These are phyloP conservation scores for Melipona quadrifasciata DNA, from an alignment of 1,140 invertebrate genomes.

Conservation along the genomic window DNA sequence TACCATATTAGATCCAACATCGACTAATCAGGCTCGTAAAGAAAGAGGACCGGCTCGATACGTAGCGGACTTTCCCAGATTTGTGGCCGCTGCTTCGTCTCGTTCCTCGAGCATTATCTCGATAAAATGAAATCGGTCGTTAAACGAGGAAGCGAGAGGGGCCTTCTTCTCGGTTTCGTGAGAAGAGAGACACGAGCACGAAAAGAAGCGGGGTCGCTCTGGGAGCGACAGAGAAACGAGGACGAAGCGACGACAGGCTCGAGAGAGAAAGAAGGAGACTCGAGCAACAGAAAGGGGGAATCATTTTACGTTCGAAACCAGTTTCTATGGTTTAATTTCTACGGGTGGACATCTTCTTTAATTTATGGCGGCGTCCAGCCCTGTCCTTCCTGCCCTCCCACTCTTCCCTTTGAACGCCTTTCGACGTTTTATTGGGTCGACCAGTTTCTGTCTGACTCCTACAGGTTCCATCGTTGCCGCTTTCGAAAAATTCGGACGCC, in stretches of 20 bases:
- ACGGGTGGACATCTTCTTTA: slow-evolving; percentile 78
- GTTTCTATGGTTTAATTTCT: slow-evolving; percentile 80
- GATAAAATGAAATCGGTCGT: slow-evolving; percentile 72
- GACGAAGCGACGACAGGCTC: slow-evolving; percentile 50
- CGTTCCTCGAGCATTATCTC: slow-evolving; percentile 49
- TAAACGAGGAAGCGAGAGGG: slow-evolving; percentile 64
- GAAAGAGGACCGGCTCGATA: neutral
- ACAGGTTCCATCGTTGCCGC: slow-evolving; percentile 6
- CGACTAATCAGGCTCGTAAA: slow-evolving; percentile 44
- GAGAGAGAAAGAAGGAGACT: slow-evolving; percentile 51
- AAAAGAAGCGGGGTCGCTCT: slow-evolving; percentile 12
- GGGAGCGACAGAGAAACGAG: slow-evolving; percentile 49
- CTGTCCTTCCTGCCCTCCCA: slow-evolving; percentile 40
- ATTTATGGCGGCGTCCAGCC: slow-evolving; percentile 75
- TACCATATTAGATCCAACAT: neutral
- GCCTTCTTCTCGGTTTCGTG: neutral
- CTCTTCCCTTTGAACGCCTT: slow-evolving; percentile 65
- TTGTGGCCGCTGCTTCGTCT: slow-evolving; percentile 9
- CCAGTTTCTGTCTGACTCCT: slow-evolving; percentile 69
- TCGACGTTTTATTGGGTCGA: slow-evolving; percentile 78
- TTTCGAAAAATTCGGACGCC: slow-evolving; percentile 7
- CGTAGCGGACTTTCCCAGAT: slow-evolving; percentile 43
- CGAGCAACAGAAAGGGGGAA: slow-evolving; percentile 63
- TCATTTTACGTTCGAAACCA: slow-evolving; percentile 76
- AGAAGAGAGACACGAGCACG: slow-evolving; percentile 21